A percentile compares a stretch with the other conserved stretches of the same genome.
Conservation (phyloP, 1,140 invertebrate species). For the Drosophila littoralis region DNA sequence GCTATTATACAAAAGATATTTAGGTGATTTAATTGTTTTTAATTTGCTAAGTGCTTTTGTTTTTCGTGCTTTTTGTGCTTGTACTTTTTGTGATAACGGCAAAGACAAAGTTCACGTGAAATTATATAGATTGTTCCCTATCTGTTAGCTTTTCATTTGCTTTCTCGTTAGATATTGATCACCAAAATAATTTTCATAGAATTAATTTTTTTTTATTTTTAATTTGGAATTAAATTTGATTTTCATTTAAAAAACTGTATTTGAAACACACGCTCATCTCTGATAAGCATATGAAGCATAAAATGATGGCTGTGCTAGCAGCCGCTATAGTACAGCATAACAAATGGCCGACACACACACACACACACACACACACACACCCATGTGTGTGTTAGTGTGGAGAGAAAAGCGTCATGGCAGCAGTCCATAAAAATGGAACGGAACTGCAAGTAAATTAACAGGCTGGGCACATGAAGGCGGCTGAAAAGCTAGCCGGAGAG, state of each 20-base stretch:
- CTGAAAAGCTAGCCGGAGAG: constrained; percentile 45
- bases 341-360: constrained; percentile 64
- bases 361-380: constrained; percentile 30
- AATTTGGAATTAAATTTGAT: neutral
- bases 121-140: too few relatives aligned
- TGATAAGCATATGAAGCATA: constrained; percentile 64
- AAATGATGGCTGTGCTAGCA: constrained; percentile 57
- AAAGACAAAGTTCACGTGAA: too few relatives aligned
- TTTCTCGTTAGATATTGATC: too few relatives aligned
- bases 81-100: too few relatives aligned
- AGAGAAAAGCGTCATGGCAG: constrained; percentile 58
- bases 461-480: constrained; percentile 61
- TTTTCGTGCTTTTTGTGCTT: too few relatives aligned
- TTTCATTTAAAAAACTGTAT: too few relatives aligned
- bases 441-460: constrained; percentile 83
- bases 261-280: constrained; percentile 50
- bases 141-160: too few relatives aligned
- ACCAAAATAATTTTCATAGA: neutral
- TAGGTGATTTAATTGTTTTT: too few relatives aligned
- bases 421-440: constrained; percentile 81
- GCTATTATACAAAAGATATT: too few relatives aligned
- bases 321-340: constrained; percentile 78
- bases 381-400: constrained; percentile 5
- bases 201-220: neutral
- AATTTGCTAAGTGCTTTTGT: too few relatives aligned